These are phyloP conservation scores for Aplochiton taeniatus DNA, from an alignment of 2,797 vertebrate species.

Conservation along the genomic window DNA sequence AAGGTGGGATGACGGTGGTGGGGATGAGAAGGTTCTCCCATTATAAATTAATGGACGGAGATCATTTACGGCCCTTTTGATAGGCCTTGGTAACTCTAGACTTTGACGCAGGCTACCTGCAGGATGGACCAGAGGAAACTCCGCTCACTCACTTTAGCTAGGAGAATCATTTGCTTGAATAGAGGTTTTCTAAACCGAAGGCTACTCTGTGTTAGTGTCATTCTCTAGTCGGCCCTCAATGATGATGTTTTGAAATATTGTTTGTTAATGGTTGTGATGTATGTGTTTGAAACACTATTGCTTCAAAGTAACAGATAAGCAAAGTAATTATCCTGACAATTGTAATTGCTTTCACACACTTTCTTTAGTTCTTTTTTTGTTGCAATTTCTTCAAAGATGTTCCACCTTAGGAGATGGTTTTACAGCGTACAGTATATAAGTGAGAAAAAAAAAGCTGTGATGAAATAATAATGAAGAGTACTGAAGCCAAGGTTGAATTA, in stretches of 20 bases:
- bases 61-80: conserved; percentile 64
- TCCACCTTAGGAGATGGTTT: conserved; percentile 25
- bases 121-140: no score
- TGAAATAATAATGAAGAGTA: conserved; percentile 76
- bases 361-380: no score
- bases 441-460: conserved; percentile 41
- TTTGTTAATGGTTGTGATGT: no score
- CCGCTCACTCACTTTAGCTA: no score
- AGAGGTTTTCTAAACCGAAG: no score
- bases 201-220: not conserved
- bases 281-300: no score
- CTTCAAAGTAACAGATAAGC: no score
- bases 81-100: conserved; percentile 63
- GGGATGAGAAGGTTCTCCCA: conserved; percentile 32
- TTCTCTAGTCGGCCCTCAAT: not conserved
- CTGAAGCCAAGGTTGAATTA: conserved; percentile 65
- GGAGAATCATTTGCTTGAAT: no score
- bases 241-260: not conserved
- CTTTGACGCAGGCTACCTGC: conserved; percentile 12
- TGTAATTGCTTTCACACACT: no score
- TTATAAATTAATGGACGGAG: conserved; percentile 71
- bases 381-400: conserved; percentile 3
- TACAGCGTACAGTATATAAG: conserved; percentile 1
- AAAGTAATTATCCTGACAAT: no score
- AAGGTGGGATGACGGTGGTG: conserved; percentile 8